Evolutionary conservation across 2,113 vertebrate genomes (phyloP).

Genomic region (Sus scrofa): T2T-Sscrofa CM000816.6:26607501-26608000

Average conservation of each 20-base stretch:
- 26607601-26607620: constrained; percentile 14
- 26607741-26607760: neutral
- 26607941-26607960: neutral
- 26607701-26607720: neutral
- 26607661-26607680: constrained; percentile 12
- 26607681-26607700: neutral
- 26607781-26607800: neutral
- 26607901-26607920: constrained; percentile 30
- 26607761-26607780: neutral
- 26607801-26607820: neutral
- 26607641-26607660: neutral
- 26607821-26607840: neutral
- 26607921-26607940: constrained; percentile 36
- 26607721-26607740: neutral
- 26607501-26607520: neutral
- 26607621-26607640: neutral
- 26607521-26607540: constrained; percentile 10
- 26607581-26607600: neutral
- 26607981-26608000: neutral
- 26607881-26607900: constrained; percentile 30
- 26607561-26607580: neutral
- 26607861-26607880: constrained; percentile 22
- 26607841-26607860: constrained; percentile 1
- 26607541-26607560: neutral
- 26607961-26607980: constrained; percentile 49